Evolutionary conservation across 1,140 invertebrate genomes (phyloP).

Genomic region (Bradysia coprophila): DNA sequence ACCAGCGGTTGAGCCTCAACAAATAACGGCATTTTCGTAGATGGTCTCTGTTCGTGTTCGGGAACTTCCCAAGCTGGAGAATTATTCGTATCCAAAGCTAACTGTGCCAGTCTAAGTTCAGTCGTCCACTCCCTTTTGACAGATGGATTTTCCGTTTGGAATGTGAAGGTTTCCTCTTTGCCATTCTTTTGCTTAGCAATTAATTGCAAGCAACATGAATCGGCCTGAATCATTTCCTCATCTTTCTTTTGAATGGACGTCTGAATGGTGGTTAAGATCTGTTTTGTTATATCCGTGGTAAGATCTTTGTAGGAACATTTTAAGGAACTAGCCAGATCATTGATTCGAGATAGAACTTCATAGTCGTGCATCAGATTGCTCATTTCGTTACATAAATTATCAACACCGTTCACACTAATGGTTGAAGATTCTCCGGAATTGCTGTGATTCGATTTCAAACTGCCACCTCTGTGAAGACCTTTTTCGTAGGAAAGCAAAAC

Average conservation of each 20-base stretch:
- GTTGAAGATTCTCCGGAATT: constrained; percentile 11
- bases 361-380: constrained; percentile 85
- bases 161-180: constrained; percentile 57
- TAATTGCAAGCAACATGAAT: constrained; percentile 77
- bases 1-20: constrained; percentile 72
- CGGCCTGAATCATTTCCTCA: constrained; percentile 86
- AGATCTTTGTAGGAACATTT: constrained; percentile 56
- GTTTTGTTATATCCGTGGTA: constrained; percentile 33
- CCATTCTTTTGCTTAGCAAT: constrained; percentile 42
- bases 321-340: constrained; percentile 51
- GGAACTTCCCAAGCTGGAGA: constrained; percentile 81
- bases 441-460: constrained; percentile 42
- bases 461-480: constrained; percentile 54
- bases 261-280: constrained; percentile 38
- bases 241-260: constrained; percentile 64
- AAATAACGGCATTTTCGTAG: constrained; percentile 80
- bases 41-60: constrained; percentile 48
- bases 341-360: constrained; percentile 64
- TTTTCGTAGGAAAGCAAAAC: constrained; percentile 3
- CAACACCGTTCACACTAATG: constrained; percentile 34
- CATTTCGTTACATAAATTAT: constrained; percentile 71
- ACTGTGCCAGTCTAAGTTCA: constrained; percentile 64
- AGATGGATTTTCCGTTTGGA: constrained; percentile 68
- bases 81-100: constrained; percentile 74
- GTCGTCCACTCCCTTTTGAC: constrained; percentile 88